Conservation (phyloP, 2,797 vertebrate species). For the Sebastes reedi region DNA sequence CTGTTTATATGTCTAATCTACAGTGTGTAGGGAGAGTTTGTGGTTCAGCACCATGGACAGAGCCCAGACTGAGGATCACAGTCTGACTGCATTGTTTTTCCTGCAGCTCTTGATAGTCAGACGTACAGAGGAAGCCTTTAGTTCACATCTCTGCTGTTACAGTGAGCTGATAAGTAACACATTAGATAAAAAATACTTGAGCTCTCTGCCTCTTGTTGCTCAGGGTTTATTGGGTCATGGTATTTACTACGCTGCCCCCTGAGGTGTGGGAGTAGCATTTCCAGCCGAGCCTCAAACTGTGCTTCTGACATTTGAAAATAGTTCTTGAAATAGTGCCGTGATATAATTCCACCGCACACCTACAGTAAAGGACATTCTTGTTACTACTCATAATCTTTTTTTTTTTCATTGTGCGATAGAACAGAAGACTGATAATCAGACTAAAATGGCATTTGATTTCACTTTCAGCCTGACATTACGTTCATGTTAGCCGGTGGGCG, state of each 20-base stretch:
- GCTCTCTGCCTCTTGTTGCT: conserved; percentile 3
- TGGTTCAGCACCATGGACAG: background rate
- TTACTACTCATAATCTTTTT: background rate
- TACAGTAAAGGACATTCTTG: background rate
- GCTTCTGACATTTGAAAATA: conserved; percentile 43
- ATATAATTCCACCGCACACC: background rate
- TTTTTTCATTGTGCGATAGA: background rate
- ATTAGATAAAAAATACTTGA: conserved; percentile 11
- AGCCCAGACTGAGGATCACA: background rate
- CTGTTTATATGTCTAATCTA: background rate
- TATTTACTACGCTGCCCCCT: conserved; percentile 27
- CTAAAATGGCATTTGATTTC: background rate
- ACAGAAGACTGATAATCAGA: background rate
- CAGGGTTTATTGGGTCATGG: conserved; percentile 25
- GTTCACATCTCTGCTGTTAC: background rate
- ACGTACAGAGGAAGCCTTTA: background rate
- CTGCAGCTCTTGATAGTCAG: background rate
- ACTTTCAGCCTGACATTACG: background rate
- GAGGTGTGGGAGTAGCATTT: conserved; percentile 13
- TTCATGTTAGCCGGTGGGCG: background rate
- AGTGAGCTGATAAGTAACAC: conserved; percentile 9
- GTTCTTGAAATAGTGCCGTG: background rate
- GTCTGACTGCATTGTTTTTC: background rate
- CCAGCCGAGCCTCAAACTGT: background rate
- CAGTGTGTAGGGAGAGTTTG: background rate